These are phyloP conservation scores for Choristoneura rosaceana DNA, from an alignment of 2,888 invertebrate genomes.

Conservation along the genomic window DNA sequence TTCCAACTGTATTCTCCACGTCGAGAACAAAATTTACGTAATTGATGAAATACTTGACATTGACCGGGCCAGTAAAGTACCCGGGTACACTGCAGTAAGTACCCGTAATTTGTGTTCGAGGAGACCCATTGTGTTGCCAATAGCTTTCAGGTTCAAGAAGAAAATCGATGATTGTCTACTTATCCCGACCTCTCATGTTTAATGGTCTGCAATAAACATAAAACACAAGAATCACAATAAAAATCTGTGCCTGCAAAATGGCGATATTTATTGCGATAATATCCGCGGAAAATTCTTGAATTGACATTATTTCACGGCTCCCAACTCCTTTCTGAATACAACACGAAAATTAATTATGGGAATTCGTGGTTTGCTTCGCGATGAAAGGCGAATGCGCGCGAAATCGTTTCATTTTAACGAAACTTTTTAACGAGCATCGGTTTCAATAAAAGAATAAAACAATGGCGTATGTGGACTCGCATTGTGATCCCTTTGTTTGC, in stretches of 20 bases:
- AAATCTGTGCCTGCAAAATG: slow-evolving; percentile 11
- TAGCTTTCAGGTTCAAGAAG: slow-evolving; percentile 37
- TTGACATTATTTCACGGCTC: slow-evolving; percentile 1
- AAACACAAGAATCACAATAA: slow-evolving; percentile 29
- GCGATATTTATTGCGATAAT: slow-evolving; percentile 5
- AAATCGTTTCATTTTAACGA: slow-evolving; percentile 42
- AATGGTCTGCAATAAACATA: slow-evolving; percentile 38
- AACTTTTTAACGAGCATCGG: slow-evolving; percentile 78
- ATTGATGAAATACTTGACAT: slow-evolving; percentile 12
- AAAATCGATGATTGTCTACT: slow-evolving; percentile 41
- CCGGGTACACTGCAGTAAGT: slow-evolving; percentile 19
- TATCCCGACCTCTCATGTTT: slow-evolving; percentile 33
- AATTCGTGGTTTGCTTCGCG: slow-evolving; percentile 18
- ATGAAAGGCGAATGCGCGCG: slow-evolving; percentile 30
- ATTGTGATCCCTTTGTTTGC: slow-evolving; percentile 74
- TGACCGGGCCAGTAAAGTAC: slow-evolving; percentile 10
- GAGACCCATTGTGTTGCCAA: slow-evolving; percentile 33
- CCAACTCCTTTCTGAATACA: slow-evolving; percentile 18
- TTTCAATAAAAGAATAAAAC: slow-evolving; percentile 75
- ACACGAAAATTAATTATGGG: slow-evolving; percentile 27
- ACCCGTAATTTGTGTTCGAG: slow-evolving; percentile 36
- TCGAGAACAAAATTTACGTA: neutral
- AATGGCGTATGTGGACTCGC: slow-evolving; percentile 73
- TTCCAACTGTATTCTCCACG: neutral
- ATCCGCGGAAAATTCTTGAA: neutral